Conservation (phyloP, 2,888 invertebrate species). For the Hypomecis atomaria region DNA sequence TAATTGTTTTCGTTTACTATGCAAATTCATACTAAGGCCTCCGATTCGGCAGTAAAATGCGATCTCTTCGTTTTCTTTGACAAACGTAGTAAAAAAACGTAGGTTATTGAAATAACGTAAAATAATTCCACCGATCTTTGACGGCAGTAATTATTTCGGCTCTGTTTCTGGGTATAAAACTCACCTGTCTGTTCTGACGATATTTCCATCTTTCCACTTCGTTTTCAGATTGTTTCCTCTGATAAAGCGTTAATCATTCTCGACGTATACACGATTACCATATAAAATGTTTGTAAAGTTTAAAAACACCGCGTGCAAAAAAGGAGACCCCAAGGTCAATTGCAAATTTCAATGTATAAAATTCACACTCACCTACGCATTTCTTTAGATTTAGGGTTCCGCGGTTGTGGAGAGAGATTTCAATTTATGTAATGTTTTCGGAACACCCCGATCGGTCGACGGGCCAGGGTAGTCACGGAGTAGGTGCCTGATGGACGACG, state of each 20-base stretch:
- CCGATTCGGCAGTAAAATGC: too few species aligned
- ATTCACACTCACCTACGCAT: constrained; percentile 17
- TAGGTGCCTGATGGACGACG: too few species aligned
- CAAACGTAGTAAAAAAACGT: too few species aligned
- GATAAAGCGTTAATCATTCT: constrained; percentile 27
- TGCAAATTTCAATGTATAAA: neutral
- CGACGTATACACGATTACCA: constrained; percentile 49
- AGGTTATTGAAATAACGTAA: too few species aligned
- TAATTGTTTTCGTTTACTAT: too few species aligned
- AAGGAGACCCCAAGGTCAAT: constrained; percentile 42
- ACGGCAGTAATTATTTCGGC: too few species aligned
- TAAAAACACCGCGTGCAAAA: constrained; percentile 40
- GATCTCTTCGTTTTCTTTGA: too few species aligned
- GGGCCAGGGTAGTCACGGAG: too few species aligned
- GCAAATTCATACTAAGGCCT: too few species aligned
- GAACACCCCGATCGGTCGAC: too few species aligned
- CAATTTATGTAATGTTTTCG: neutral
- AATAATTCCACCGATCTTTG: too few species aligned
- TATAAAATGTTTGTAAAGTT: constrained; percentile 43
- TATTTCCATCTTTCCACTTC: neutral
- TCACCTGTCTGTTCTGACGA: neutral
- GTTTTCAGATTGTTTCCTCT: constrained; percentile 1
- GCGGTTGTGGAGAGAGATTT: neutral
- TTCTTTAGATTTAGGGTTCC: constrained; percentile 20
- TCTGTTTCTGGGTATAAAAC: neutral